A percentile compares a stretch with the other conserved stretches of the same genome.
Conservation (phyloP, 2,797 vertebrate genomes). For the Eutrigla gurnardus region DNA sequence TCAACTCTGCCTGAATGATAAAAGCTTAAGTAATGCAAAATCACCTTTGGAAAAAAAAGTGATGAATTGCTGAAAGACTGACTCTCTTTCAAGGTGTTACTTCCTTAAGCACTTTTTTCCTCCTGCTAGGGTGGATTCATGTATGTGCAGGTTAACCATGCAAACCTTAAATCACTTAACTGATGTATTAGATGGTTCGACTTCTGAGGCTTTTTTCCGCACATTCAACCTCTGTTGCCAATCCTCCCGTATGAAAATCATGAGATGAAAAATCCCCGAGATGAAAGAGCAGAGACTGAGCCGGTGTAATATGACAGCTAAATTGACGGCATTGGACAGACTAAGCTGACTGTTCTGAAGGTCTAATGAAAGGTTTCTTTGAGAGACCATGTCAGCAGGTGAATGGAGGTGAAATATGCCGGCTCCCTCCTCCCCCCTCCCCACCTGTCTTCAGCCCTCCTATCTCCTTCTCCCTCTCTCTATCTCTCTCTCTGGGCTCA, state of each 20-base stretch:
- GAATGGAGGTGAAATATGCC: slow-evolving; percentile 76
- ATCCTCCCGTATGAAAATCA: slow-evolving; percentile 68
- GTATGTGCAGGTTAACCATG: slow-evolving; percentile 62
- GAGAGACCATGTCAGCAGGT: slow-evolving; percentile 79
- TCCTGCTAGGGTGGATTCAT: slow-evolving; percentile 39
- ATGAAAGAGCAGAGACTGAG: slow-evolving; percentile 75
- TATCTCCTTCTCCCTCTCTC: slow-evolving; percentile 21
- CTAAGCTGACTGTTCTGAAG: slow-evolving; percentile 72
- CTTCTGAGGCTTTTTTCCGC: slow-evolving; percentile 58
- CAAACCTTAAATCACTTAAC: slow-evolving; percentile 70
- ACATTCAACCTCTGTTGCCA: slow-evolving; percentile 57
- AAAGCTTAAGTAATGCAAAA: slow-evolving; percentile 29
- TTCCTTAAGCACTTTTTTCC: slow-evolving; percentile 23
- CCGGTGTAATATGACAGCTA: slow-evolving; percentile 74
- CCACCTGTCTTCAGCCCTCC: slow-evolving; percentile 49
- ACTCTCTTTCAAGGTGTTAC: slow-evolving; percentile 52
- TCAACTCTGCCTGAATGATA: slow-evolving; percentile 35
- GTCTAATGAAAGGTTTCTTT: slow-evolving; percentile 82
- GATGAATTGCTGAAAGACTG: slow-evolving; percentile 35
- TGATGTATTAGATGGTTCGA: slow-evolving; percentile 59
- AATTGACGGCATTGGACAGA: slow-evolving; percentile 69
- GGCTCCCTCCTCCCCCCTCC: slow-evolving; percentile 29
- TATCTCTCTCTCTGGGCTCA: slow-evolving; percentile 40
- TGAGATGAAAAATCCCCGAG: slow-evolving; percentile 71
- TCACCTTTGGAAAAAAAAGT: background rate